Evolutionary conservation across 2,888 invertebrate genomes (phyloP), one percentile per base, ranked within the genome.

Genomic region (Aphodius granarius): DNA sequence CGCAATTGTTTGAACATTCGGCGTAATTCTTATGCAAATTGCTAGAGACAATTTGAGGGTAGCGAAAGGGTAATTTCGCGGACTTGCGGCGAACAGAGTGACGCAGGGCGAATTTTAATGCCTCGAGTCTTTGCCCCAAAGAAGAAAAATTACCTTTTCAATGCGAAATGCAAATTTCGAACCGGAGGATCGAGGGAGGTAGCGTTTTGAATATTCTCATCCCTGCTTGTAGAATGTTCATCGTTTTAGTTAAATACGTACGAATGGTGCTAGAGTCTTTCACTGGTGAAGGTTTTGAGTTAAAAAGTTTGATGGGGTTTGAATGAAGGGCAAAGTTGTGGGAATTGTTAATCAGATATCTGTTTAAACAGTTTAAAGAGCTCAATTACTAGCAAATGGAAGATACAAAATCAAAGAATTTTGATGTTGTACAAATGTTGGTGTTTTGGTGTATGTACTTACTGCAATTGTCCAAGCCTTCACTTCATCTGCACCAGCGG

Each of bases 401-500:
- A 17, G 66, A 65, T 15, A 65, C 6, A 65, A 65, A 65, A 65
- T 9, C 43, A 43, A 43, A 13, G 43, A 43, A 43, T 43, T 43
- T n/a, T n/a, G n/a, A n/a, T n/a, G n/a, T n/a, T n/a, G n/a, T n/a
- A n/a, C n/a, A n/a, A n/a, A n/a, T n/a, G n/a, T n/a, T n/a, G n/a
- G n/a, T n/a, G n/a, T n/a, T n/a, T n/a, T n/a, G n/a, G n/a, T n/a
- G 9, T 68, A 13, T 21, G 66, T 78, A 75, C 80, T 83, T 86
- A 97, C 97, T 93, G 97, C 97, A 86, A 99, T 96, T 2, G 98
- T 99, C 99, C 99, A 99, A 20, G 98, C 99, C 88, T 98, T 99
- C 6, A 99, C 99, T 91, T 99, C 99, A 88, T 99, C 99, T 70
- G 94, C 91, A 16, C 99, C 99, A 73, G 96, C 92, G 0, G 99